These are phyloP conservation scores for Lepidurus couesii DNA, from an alignment of 1,140 invertebrate genomes.

Conservation along the genomic window DNA sequence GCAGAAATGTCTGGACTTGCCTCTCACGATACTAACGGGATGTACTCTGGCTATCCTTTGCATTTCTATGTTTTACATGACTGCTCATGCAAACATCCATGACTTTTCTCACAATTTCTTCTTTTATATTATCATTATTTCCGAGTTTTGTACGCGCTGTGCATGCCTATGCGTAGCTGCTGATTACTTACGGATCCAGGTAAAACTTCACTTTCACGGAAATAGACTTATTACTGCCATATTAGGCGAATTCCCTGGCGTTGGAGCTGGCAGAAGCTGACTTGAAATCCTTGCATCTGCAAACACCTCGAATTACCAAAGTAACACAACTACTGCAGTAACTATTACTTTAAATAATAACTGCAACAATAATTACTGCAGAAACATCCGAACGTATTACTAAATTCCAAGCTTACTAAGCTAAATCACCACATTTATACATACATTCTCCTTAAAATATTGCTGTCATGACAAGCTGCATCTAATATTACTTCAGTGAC, in stretches of 20 bases:
- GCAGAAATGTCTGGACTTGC: background rate
- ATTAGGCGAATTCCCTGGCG: background rate
- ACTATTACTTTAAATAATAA: background rate
- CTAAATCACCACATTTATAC: too few relatives aligned
- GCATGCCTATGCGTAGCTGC: background rate
- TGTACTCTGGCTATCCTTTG: background rate
- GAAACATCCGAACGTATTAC: too few relatives aligned
- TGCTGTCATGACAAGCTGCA: too few relatives aligned
- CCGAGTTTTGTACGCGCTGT: background rate
- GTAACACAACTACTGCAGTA: background rate
- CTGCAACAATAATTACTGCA: too few relatives aligned
- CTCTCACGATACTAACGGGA: background rate
- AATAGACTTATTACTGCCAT: too few relatives aligned
- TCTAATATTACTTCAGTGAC: too few relatives aligned
- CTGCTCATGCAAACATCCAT: background rate
- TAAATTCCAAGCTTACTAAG: too few relatives aligned
- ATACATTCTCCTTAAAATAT: too few relatives aligned
- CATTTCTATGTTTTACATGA: background rate
- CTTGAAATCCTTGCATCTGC: background rate
- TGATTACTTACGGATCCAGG: background rate
- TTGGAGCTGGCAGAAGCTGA: background rate
- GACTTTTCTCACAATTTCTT: background rate
- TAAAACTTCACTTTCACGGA: background rate
- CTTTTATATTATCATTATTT: background rate
- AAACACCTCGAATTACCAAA: background rate